Evolutionary conservation across 2,888 invertebrate species (phyloP), one percentile per base, ranked within the genome.

Genomic region (Leptopilina drosophilae): DNA sequence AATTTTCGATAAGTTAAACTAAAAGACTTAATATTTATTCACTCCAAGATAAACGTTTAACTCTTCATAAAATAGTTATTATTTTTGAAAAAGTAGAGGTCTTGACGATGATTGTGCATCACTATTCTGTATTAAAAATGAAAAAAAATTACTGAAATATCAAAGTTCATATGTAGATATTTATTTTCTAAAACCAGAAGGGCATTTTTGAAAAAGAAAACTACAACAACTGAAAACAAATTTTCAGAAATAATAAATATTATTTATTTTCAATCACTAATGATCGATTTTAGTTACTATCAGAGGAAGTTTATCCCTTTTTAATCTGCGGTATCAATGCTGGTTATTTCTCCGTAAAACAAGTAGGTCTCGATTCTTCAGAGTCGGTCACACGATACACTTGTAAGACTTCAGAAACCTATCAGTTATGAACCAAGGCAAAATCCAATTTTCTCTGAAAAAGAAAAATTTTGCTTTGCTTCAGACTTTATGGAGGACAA

Each of bases 351-450:
- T 69, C 69, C 53, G 53, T 53, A 26, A 53, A 69, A 53, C 69
- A 69, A 69, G 69, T 26, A 53, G 69, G 26, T 80, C 78, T 77
- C 76, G 79, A 79, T 83, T 80, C 81, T 76, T 20, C 77, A 64
- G 78, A 77, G 76, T 81, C 69, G 77, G 78, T 81, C 81, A 66
- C 78, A 77, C 81, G 76, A 79, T 73, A 81, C 73, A 80, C 14
- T 67, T 77, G 59, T 77, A 78, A 64, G 82, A 83, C 84, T 84
- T 84, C 84, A 65, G 84, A 85, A 84, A 82, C 85, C 84, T 64
- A 65, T 53, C 56, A 65, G 75, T 75, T 77, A 79, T 81, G 53
- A 64, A 79, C 8, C 26, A 12, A 73, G 64, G 62, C 75, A 76
- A 81, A 83, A 82, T 84, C 82, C 83, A 76, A 85, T 85, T 84